These are phyloP conservation scores for Hemibagrus guttatus DNA, from an alignment of 2,797 vertebrate genomes.

Conservation along the genomic window DNA sequence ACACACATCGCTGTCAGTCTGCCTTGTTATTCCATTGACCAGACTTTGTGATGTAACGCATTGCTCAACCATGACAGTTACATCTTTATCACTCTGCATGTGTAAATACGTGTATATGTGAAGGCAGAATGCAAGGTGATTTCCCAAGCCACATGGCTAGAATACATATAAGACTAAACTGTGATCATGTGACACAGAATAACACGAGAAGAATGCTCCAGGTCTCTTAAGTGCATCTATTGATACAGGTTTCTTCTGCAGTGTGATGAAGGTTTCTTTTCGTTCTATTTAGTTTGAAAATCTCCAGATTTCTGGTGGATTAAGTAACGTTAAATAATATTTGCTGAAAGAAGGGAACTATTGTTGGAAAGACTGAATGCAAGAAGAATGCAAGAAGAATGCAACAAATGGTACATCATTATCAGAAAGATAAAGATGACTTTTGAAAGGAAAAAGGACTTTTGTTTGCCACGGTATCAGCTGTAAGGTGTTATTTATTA, in stretches of 20 bases:
- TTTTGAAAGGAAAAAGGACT: neutral
- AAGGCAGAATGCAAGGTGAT: slow-evolving; percentile 4
- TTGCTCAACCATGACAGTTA: neutral
- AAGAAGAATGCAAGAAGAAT: neutral
- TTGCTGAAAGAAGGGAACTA: neutral
- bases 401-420: neutral
- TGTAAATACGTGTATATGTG: neutral
- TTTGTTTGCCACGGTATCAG: neutral
- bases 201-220: neutral
- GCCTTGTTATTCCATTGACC: neutral
- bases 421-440: neutral
- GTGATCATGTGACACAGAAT: neutral
- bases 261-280: neutral
- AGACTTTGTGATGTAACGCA: neutral
- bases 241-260: neutral
- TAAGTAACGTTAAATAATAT: neutral
- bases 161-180: slow-evolving; percentile 20
- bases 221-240: neutral
- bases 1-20: neutral
- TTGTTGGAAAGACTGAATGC: neutral
- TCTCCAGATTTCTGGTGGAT: neutral
- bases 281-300: neutral
- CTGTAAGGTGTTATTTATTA: neutral
- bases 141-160: slow-evolving; percentile 20
- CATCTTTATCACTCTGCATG: neutral